phyloP scores from a whole-genome alignment of 2,888 invertebrate genomes.

The Agrochola circellaris region DNA sequence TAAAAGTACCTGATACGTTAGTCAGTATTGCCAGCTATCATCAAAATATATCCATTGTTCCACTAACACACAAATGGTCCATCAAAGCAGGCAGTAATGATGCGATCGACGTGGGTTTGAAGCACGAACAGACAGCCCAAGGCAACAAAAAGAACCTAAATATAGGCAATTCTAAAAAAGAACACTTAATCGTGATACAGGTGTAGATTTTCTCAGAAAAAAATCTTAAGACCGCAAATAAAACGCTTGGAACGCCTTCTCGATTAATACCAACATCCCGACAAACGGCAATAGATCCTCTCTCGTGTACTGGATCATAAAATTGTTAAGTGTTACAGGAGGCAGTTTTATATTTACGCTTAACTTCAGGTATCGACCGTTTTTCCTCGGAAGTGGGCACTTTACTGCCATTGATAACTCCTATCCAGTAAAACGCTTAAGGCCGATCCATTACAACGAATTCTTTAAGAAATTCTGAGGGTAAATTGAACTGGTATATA shows the following conservation, averaged over 20 bases:
- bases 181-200: neutral
- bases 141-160: neutral
- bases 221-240: conserved; percentile 2
- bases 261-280: conserved; percentile 58
- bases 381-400: conserved; percentile 77
- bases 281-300: conserved; percentile 59
- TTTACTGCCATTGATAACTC: conserved; percentile 80
- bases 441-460: conserved; percentile 75
- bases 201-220: conserved; percentile 2
- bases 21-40: neutral
- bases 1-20: neutral
- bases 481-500: conserved; percentile 63
- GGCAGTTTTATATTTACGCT: conserved; percentile 83
- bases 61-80: conserved; percentile 4
- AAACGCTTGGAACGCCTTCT: conserved; percentile 5
- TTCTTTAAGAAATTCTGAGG: conserved; percentile 68
- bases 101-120: neutral
- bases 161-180: conserved; percentile 12
- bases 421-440: conserved; percentile 72
- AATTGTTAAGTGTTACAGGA: conserved; percentile 74
- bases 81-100: conserved; percentile 19
- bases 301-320: conserved; percentile 69
- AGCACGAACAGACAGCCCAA: neutral
- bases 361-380: conserved; percentile 80
- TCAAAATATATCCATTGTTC: neutral